Evolutionary conservation across 2,797 vertebrate species (phyloP), one percentile per base, ranked within the genome.

Genomic region (Cossypha heuglini): DNA sequence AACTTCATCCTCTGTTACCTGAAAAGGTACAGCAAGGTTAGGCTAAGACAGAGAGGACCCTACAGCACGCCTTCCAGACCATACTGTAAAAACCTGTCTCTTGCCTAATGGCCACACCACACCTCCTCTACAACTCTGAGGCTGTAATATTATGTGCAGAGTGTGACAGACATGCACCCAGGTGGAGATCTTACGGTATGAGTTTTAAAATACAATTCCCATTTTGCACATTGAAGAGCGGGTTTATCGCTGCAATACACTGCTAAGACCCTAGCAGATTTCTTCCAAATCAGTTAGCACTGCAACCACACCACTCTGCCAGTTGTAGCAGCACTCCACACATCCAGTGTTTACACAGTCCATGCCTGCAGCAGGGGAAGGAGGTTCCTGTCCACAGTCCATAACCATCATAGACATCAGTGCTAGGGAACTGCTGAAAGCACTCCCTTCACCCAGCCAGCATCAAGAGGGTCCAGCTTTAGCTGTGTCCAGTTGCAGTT

Each of bases 1-100:
- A 83, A 99, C 99, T 98, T 99, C 99, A 97, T 99, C 99, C 94
- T 99, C 99, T 72, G 99, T 98, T 96, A 99, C 99, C 99, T 99
- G 95, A 19, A 94, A 96, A 67, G 52, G 72, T 51, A 92, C 35
- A 61, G 84, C 42, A 40, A 61, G 10, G 26, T 64, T 91, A 49
- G 76, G 35, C 25, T 29, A 64, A 66, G 73, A 54, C 11, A 69
- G 55, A 90, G 26, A 72, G 9, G 8, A 68, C 31, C 28, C 43
- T 62, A 76, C 63, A 59, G 33, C 62, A 73, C 80, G 57, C 12
- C 57, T 86, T 68, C 38, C 81, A 67, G 13, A 38, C 9, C 22
- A 80, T 2, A 51, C 18, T 63, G 21, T 42, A 75, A 80, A 92
- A 81, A 84, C 20, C 26, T 38, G 29, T 31, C 55, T 52, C 57